Evolutionary conservation across 2,888 invertebrate genomes (phyloP).

Genomic region (Itoplectis maculator): DNA sequence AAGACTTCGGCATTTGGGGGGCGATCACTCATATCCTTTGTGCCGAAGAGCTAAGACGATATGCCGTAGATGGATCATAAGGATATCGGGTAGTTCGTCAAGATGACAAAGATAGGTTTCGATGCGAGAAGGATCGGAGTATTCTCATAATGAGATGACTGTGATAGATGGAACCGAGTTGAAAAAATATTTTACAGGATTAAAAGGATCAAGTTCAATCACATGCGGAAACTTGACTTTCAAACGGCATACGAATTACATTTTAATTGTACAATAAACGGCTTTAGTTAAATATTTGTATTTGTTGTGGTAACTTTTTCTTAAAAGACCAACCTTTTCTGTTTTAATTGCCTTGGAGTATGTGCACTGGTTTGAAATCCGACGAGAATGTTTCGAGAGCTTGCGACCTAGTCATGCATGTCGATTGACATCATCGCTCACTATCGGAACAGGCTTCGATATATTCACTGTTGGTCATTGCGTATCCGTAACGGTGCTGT

Average conservation of each 20-base stretch:
- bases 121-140: conserved; percentile 26
- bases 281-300: background rate
- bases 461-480: background rate
- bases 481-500: background rate
- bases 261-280: background rate
- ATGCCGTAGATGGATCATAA: conserved; percentile 5
- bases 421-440: background rate
- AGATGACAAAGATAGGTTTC: conserved; percentile 40
- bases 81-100: conserved; percentile 28
- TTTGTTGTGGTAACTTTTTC: background rate
- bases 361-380: background rate
- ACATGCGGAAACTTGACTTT: background rate
- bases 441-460: no score
- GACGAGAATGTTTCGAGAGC: background rate
- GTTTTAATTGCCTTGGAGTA: background rate
- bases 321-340: background rate
- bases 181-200: background rate
- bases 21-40: background rate
- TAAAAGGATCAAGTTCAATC: background rate
- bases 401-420: background rate
- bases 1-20: background rate
- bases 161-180: background rate
- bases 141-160: background rate
- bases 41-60: background rate
- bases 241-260: background rate